Evolutionary conservation across 2,888 invertebrate genomes (phyloP), one percentile per base, ranked within the genome.

Genomic region (Cheilosia urbana): DNA sequence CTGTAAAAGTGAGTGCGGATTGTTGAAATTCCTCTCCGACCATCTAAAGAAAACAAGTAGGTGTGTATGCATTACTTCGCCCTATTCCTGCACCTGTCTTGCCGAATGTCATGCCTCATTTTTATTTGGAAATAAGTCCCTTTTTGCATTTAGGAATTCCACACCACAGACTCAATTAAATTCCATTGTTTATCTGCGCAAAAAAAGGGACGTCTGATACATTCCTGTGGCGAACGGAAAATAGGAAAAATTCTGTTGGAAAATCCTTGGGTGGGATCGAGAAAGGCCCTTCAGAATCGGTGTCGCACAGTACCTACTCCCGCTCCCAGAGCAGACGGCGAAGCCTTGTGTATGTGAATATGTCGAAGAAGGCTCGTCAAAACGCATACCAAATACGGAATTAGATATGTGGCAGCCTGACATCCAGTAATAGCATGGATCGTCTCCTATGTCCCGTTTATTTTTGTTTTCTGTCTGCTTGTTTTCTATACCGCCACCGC

Each of bases 81-180:
- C n/a, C 55, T 30, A 17, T 24, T 2, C 17, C 9, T 1, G 4
- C 9, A 9, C 9, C 17, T 17, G 21, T 17, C 21, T 19, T 15
- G 19, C 4, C 15, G 19, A 0, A 9, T 55, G 45, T 47, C 42
- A 45, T 49, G 11, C 58, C 34, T 62, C 34, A 47, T 72, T 40
- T 17, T 58, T 51, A 42, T 9, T 19, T 27, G 37, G 21, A 17
- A 58, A 72, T 60, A 49, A 27, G 27, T 15, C 51, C 45, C 57
- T 58, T 60, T 62, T 72, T 72, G 78, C 49, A 79, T 79, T 71
- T 66, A 79, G 21, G 58, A 72, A 79, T 79, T 79, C 72, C 66
- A 72, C 72, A 72, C 72, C 65, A 79, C 65, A 72, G 65, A 72
- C 72, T 79, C 79, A 58, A 79, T 79, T 79, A 79, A 79, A 79